phyloP scores from a whole-genome alignment of 2,888 invertebrate genomes.

The Amiota mariae region DNA sequence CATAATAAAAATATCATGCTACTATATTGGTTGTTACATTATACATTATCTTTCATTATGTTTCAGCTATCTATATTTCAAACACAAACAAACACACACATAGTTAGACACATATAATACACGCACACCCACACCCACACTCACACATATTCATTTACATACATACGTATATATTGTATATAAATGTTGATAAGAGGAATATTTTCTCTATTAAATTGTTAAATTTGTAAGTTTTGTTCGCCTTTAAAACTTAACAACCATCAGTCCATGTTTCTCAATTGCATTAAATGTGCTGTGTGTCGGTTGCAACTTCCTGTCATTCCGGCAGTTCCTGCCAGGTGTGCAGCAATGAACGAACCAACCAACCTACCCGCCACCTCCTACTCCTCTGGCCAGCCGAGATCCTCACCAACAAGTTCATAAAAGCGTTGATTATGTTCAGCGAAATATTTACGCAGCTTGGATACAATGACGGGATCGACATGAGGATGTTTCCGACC shows the following conservation, averaged over 20 bases:
- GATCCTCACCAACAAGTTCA: conserved; percentile 91
- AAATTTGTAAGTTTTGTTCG: conserved; percentile 3
- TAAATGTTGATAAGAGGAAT: background rate
- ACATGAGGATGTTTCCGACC: conserved; percentile 89
- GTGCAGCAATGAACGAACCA: too few species aligned
- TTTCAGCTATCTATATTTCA: too few species aligned
- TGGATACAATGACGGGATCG: conserved; percentile 84
- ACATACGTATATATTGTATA: too few species aligned
- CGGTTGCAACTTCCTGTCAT: background rate
- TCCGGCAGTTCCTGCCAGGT: background rate
- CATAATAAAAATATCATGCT: too few species aligned
- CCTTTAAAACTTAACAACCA: conserved; percentile 24
- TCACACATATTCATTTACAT: too few species aligned
- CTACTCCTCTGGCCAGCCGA: conserved; percentile 94
- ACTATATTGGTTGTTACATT: too few species aligned
- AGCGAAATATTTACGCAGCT: conserved; percentile 88
- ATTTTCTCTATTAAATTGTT: conserved; percentile 1
- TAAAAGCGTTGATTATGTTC: conserved; percentile 95
- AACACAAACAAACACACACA: too few species aligned
- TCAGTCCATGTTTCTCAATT: conserved; percentile 55
- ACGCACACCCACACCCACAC: too few species aligned
- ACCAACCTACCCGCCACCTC: background rate
- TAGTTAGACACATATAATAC: too few species aligned
- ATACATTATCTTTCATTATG: too few species aligned
- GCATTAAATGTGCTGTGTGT: conserved; percentile 17